Evolutionary conservation across 2,113 vertebrate species (phyloP).

Genomic region (Budorcas taxicolor): DNA sequence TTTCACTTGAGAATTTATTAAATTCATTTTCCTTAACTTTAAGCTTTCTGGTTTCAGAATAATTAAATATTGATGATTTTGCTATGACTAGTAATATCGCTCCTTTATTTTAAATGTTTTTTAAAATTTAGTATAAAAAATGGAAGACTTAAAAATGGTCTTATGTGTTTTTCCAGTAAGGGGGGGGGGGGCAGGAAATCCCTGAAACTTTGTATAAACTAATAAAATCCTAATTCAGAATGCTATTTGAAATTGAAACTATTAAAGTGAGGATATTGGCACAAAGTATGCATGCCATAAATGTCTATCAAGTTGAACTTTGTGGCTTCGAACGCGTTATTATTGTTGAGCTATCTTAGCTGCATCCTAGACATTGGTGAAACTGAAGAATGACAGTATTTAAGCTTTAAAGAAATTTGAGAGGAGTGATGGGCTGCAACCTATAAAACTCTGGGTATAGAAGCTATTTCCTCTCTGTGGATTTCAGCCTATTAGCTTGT

Average conservation of each 20-base stretch:
- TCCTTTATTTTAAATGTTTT: constrained; percentile 37
- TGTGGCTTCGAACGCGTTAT: background rate
- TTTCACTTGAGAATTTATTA: constrained; percentile 33
- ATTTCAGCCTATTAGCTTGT: background rate
- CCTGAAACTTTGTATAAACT: background rate
- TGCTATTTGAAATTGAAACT: constrained; percentile 22
- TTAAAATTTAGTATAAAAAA: constrained; percentile 35
- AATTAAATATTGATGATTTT: constrained; percentile 28
- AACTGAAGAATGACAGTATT: background rate
- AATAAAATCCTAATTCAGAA: constrained; percentile 35
- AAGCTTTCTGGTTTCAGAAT: constrained; percentile 33
- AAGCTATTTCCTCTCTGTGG: background rate
- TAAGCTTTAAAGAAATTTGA: background rate
- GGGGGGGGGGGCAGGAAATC: background rate
- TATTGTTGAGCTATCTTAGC: background rate
- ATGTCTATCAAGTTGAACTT: background rate
- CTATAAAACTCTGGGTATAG: background rate
- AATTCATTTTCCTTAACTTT: constrained; percentile 25
- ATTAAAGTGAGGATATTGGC: background rate
- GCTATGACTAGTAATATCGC: background rate
- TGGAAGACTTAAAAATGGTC: background rate
- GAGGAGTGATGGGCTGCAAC: background rate
- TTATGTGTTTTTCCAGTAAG: background rate
- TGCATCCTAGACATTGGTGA: background rate
- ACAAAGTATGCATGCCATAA: background rate